phyloP scores from a whole-genome alignment of 2,797 vertebrate species.

The Schizopygopsis pylzovi region DNA sequence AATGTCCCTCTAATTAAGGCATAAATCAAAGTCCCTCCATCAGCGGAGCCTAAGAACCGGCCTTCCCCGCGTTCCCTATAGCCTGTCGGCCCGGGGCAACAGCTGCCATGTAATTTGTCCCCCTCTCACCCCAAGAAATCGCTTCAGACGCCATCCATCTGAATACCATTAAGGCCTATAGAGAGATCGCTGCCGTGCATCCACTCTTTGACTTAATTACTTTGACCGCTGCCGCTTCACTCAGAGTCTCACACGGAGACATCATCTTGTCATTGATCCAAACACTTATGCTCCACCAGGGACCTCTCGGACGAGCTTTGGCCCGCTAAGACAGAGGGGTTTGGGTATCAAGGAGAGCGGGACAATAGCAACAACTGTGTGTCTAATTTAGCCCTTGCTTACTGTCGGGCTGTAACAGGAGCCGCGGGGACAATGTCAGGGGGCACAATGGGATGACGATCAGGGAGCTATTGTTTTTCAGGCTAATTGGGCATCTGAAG shows the following conservation, averaged over 20 bases:
- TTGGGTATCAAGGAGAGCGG: slow-evolving; percentile 79
- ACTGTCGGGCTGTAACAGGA: slow-evolving; percentile 82
- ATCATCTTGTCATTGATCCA: slow-evolving; percentile 73
- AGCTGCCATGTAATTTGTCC: slow-evolving; percentile 78
- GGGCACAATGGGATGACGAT: slow-evolving; percentile 81
- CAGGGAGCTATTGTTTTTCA: slow-evolving; percentile 86
- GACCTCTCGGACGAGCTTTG: slow-evolving; percentile 66
- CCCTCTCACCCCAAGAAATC: slow-evolving; percentile 79
- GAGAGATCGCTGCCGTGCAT: slow-evolving; percentile 68
- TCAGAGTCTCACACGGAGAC: slow-evolving; percentile 58
- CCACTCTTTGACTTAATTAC: slow-evolving; percentile 73
- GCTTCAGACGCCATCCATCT: slow-evolving; percentile 85
- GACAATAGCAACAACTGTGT: slow-evolving; percentile 86
- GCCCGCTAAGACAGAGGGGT: slow-evolving; percentile 60
- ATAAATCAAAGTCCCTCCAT: slow-evolving; percentile 82
- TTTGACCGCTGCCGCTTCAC: slow-evolving; percentile 69
- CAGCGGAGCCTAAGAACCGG: slow-evolving; percentile 72
- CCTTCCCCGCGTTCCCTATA: slow-evolving; percentile 60
- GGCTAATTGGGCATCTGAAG: slow-evolving; percentile 81
- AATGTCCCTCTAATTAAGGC: slow-evolving; percentile 80
- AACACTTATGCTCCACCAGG: slow-evolving; percentile 77
- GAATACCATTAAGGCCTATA: slow-evolving; percentile 81
- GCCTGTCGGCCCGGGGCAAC: slow-evolving; percentile 72
- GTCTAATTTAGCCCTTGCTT: slow-evolving; percentile 86
- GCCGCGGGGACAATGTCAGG: slow-evolving; percentile 74